Conservation (phyloP, 2,797 vertebrate genomes). For the Hypotaenidia okinawae region DNA sequence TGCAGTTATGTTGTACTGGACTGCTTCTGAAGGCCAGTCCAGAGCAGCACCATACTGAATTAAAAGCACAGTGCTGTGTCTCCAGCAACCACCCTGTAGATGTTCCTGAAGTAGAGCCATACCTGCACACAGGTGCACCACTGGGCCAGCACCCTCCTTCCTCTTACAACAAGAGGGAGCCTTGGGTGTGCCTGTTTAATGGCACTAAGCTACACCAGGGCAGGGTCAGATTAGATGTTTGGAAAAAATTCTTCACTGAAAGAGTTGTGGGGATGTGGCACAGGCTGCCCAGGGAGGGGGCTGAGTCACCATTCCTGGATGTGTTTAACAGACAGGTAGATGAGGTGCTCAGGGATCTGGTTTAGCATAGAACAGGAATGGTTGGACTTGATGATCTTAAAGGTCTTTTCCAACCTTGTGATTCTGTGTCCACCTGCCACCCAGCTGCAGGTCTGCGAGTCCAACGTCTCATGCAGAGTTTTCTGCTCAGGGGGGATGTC, state of each 20-base stretch:
- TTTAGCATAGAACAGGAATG: too few species aligned
- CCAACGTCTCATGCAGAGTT: background rate
- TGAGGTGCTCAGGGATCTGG: too few species aligned
- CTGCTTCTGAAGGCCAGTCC: background rate
- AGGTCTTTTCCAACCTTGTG: too few species aligned
- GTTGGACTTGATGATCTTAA: too few species aligned
- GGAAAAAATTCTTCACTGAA: too few species aligned
- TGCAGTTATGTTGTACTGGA: background rate
- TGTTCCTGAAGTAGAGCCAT: background rate
- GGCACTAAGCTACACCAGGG: too few species aligned
- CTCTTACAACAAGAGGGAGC: background rate
- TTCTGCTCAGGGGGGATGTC: background rate
- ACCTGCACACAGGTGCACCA: background rate
- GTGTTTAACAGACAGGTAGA: too few species aligned
- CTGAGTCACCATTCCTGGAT: too few species aligned
- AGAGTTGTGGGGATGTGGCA: too few species aligned
- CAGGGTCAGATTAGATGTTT: too few species aligned
- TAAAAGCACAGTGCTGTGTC: background rate
- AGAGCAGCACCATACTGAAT: background rate
- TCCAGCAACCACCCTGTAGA: background rate
- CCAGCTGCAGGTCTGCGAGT: background rate
- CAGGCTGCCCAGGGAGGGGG: too few species aligned
- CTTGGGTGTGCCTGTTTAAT: background rate
- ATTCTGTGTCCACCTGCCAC: background rate
- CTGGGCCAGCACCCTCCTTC: background rate